These are phyloP conservation scores for Meteorus colon DNA, from an alignment of 2,888 invertebrate species.

Conservation along the genomic window DNA sequence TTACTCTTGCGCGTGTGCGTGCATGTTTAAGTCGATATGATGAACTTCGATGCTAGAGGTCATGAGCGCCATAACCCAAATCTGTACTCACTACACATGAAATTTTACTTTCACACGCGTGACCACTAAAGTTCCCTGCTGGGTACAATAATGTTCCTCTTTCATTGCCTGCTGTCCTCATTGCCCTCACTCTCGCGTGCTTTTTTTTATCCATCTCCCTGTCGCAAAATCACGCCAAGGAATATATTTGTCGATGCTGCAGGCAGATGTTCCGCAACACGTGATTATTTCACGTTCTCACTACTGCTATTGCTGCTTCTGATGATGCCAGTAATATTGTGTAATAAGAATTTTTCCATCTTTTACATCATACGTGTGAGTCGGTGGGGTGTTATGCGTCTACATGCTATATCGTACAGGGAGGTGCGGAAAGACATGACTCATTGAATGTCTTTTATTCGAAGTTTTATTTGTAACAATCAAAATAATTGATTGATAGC, in stretches of 20 bases:
- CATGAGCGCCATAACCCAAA: conserved; percentile 49
- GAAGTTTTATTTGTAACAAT: too few relatives aligned
- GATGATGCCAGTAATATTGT: conserved; percentile 19
- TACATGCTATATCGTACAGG: neutral
- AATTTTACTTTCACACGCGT: conserved; percentile 52
- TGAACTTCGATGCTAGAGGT: conserved; percentile 52
- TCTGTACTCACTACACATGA: conserved; percentile 29
- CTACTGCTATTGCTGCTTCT: neutral
- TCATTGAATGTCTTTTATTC: too few relatives aligned
- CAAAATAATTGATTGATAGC: too few relatives aligned
- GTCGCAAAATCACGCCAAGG: conserved; percentile 20
- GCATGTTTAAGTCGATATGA: neutral
- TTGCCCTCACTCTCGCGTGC: neutral
- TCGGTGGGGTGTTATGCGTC: neutral
- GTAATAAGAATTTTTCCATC: conserved; percentile 25
- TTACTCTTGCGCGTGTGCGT: neutral
- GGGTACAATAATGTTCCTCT: conserved; percentile 9
- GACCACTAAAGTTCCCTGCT: conserved; percentile 29
- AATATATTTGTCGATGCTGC: conserved; percentile 29
- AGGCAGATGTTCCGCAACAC: conserved; percentile 33
- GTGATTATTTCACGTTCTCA: conserved; percentile 10
- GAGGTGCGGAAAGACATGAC: neutral
- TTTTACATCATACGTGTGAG: neutral
- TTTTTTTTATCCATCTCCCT: neutral
- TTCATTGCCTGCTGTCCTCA: neutral